phyloP scores from a whole-genome alignment of 2,113 vertebrate species.

The Turdus rufiventris region DNA sequence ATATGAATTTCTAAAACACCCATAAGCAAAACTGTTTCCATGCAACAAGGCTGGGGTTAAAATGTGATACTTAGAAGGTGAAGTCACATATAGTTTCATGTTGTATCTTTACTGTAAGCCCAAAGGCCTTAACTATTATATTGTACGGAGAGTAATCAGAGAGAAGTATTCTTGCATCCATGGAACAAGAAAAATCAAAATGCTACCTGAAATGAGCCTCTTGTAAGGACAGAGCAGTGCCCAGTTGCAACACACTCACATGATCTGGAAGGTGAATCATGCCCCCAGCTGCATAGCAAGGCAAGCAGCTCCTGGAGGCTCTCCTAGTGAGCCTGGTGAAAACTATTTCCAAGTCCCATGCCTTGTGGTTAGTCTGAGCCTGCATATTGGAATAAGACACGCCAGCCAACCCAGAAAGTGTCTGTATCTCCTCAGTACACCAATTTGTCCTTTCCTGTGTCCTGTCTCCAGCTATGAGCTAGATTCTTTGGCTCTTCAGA shows the following conservation, averaged over 20 bases:
- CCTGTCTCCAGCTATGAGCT: not conserved
- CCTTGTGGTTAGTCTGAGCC: slow-evolving; percentile 24
- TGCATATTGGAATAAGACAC: not conserved
- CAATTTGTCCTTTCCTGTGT: slow-evolving; percentile 20
- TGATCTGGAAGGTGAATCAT: slow-evolving; percentile 12
- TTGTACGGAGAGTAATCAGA: not conserved
- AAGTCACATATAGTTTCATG: not conserved
- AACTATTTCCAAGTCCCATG: not conserved
- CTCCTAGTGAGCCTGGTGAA: not conserved
- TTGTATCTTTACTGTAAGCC: not conserved
- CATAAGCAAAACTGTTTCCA: not conserved
- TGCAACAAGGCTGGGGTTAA: not conserved
- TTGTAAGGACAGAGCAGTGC: not conserved
- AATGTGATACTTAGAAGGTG: not conserved
- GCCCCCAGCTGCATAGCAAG: not conserved
- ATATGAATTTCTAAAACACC: not conserved
- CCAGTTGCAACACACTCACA: not conserved
- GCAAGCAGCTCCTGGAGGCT: not conserved
- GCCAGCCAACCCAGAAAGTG: not conserved
- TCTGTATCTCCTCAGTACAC: not conserved
- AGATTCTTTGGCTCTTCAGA: slow-evolving; percentile 2
- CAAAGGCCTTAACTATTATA: not conserved
- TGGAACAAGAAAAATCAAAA: not conserved
- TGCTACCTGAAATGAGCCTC: not conserved
- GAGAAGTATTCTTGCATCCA: not conserved